These are phyloP conservation scores for Pachyramphus minor DNA, from an alignment of 2,113 vertebrate species.

Conservation along the genomic window DNA sequence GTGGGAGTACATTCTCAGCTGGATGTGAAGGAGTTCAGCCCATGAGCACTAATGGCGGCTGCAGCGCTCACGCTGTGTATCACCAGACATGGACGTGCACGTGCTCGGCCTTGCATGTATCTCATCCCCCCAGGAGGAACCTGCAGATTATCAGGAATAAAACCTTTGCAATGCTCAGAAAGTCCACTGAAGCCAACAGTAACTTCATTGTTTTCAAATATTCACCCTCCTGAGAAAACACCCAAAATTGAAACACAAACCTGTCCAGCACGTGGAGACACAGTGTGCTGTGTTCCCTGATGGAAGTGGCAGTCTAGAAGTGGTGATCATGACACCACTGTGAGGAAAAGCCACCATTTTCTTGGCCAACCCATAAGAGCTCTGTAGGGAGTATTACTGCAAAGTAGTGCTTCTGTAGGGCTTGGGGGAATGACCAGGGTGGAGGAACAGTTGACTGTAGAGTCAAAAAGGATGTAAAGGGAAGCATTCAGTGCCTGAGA, in stretches of 20 bases:
- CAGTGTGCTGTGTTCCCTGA: accelerated
- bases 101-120: background rate
- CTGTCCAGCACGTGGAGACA: background rate
- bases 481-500: background rate
- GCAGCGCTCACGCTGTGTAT: background rate
- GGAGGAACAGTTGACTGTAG: background rate
- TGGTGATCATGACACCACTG: accelerated
- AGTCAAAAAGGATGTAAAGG: background rate
- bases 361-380: background rate
- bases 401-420: background rate
- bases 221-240: background rate
- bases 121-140: background rate
- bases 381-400: background rate
- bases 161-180: background rate
- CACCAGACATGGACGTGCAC: background rate
- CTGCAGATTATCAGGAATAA: background rate
- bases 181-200: background rate
- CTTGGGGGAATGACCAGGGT: background rate
- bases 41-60: background rate
- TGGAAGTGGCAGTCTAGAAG: background rate
- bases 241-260: background rate
- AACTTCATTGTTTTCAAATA: background rate
- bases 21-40: background rate
- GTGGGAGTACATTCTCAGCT: background rate
- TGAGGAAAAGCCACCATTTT: background rate